Percentiles rank a stretch among this genome's conserved stretches.
These are phyloP conservation scores for Spea bombifrons DNA, from an alignment of 2,113 vertebrate genomes.

Conservation along the genomic window DNA sequence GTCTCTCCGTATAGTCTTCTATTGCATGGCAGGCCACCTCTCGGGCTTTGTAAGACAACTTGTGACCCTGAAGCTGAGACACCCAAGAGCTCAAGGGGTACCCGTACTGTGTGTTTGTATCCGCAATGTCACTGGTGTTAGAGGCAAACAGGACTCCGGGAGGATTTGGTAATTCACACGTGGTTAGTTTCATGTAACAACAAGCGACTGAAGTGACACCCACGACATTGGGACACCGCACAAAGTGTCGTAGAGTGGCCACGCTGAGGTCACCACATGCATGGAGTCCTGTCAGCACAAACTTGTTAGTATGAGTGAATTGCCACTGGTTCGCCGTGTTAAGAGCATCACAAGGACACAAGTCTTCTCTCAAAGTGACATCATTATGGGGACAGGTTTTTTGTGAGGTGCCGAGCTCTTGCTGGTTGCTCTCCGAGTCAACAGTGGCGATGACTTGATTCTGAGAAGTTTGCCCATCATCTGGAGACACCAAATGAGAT, in stretches of 20 bases:
- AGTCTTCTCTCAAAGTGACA: not conserved
- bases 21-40: slow-evolving; percentile 86
- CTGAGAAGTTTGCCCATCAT: not conserved
- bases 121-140: accelerated
- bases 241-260: slow-evolving; percentile 81
- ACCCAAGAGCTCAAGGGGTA: slow-evolving; percentile 85
- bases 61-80: slow-evolving; percentile 61
- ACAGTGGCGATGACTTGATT: not conserved
- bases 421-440: not conserved
- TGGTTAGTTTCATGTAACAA: slow-evolving; percentile 92
- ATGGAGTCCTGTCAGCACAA: slow-evolving; percentile 84
- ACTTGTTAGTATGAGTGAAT: not conserved
- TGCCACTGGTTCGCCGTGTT: not conserved
- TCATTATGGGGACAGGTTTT: not conserved
- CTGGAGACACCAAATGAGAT: not conserved
- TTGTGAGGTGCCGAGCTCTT: not conserved
- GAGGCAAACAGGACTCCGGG: slow-evolving; percentile 52
- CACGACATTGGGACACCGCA: slow-evolving; percentile 65
- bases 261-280: slow-evolving; percentile 88
- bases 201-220: slow-evolving; percentile 84
- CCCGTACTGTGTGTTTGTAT: slow-evolving; percentile 47
- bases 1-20: slow-evolving; percentile 73
- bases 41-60: slow-evolving; percentile 81
- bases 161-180: slow-evolving; percentile 53
- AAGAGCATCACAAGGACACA: not conserved